phyloP scores from a whole-genome alignment of 2,113 vertebrate species.

The Gobio gobio region DNA sequence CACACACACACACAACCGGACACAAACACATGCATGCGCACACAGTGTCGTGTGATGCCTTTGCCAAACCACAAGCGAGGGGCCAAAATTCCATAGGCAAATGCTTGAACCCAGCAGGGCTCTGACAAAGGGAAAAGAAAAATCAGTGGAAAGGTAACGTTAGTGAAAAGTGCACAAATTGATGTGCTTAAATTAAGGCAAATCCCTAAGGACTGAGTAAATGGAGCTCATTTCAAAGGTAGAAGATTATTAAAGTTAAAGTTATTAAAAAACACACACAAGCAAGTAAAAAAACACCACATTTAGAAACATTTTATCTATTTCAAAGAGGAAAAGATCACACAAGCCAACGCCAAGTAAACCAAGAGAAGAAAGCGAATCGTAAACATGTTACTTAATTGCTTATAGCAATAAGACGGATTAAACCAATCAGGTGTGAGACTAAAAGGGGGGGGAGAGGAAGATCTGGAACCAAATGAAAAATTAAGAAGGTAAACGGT shows the following conservation, averaged over 20 bases:
- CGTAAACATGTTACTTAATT: constrained; percentile 19
- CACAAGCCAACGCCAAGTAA: not conserved
- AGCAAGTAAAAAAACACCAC: not conserved
- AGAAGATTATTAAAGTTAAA: not conserved
- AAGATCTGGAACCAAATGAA: constrained; percentile 28
- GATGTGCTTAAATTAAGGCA: constrained; percentile 34
- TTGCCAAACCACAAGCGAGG: constrained; percentile 87
- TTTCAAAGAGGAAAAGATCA: constrained; percentile 18
- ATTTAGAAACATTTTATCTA: constrained; percentile 16
- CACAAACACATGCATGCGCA: constrained; percentile 40
- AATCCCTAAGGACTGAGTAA: not conserved
- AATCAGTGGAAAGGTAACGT: constrained; percentile 64
- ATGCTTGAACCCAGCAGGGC: constrained; percentile 77
- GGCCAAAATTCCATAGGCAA: constrained; percentile 84
- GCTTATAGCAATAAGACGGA: constrained; percentile 9
- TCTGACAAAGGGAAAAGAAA: constrained; percentile 64
- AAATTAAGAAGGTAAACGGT: constrained; percentile 33
- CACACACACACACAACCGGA: constrained; percentile 52
- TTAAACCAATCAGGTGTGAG: constrained; percentile 24
- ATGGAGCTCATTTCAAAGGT: not conserved
- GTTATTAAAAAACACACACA: not conserved
- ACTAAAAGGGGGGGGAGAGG: not conserved
- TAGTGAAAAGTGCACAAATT: constrained; percentile 63
- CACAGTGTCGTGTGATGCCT: constrained; percentile 78
- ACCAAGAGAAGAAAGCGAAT: not conserved